Evolutionary conservation across 2,113 vertebrate genomes (phyloP).

Genomic region (Eulemur rufifrons): DNA sequence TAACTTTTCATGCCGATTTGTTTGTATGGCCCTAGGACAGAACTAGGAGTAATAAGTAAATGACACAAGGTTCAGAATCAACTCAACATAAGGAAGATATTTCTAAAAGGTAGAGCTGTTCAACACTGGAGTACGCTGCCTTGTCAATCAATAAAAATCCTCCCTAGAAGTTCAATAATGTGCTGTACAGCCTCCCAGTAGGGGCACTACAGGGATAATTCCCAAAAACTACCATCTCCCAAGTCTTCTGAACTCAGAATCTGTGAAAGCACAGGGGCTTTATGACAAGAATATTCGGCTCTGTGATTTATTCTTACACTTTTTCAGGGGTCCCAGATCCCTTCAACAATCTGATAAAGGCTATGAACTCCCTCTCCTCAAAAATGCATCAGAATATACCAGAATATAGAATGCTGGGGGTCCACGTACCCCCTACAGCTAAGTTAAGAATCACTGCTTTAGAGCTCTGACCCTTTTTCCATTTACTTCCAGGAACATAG

Average conservation of each 20-base stretch:
- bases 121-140: background rate
- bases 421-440: background rate
- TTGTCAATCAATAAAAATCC: background rate
- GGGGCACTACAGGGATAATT: background rate
- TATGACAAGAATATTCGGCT: background rate
- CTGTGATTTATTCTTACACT: background rate
- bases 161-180: background rate
- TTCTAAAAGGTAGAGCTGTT: background rate
- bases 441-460: background rate
- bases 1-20: background rate
- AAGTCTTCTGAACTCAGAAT: background rate
- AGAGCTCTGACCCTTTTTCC: background rate
- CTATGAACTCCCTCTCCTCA: background rate
- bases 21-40: background rate
- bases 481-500: constrained; percentile 30
- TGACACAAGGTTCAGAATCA: background rate
- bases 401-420: background rate
- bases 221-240: background rate
- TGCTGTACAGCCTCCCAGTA: background rate
- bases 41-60: background rate
- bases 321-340: background rate
- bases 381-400: background rate
- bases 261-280: background rate
- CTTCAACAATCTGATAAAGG: background rate
- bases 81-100: background rate